Base-by-base conservation (phyloP, 2,797 vertebrate genomes). In the Botia kubotai region DNA sequence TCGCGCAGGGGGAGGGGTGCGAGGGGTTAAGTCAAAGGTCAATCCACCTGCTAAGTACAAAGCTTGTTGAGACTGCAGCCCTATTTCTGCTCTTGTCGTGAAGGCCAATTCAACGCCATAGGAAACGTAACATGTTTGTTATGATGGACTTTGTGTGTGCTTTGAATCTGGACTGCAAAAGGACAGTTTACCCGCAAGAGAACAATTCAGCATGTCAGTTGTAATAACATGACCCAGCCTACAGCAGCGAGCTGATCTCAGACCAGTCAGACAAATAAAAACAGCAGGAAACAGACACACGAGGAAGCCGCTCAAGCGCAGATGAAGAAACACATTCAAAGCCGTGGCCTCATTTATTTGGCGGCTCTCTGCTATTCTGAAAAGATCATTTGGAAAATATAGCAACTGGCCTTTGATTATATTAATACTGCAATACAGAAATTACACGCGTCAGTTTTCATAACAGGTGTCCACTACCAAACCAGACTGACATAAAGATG, bases 11-110 rank as follows among this genome's bases (percentile, higher is more conserved):
- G 80, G 83, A 67, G 36, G 46, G 66, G 52, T 23, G n/a, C 26
- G 17, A 80, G 39, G 73, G 84, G 85, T 81, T 79, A 71, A 69
- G 85, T 83, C 87, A 87, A 84, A 87, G 89, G 87, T 82, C 77
- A 8, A 86, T 89, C 83, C 87, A 90, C 89, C 89, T 90, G 89
- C 86, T 89, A 88, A 83, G 89, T 88, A 89, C 85, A 89, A 89
- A 87, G 87, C 73, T 77, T 74, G 80, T 77, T 80, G 57, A 79
- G 68, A 77, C 73, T 33, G 33, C 33, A 33, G 33, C 33, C 33
- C 33, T 68, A 74, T 72, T 81, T 81, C 67, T 57, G 33, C 82
- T 76, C 65, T 82, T 82, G 70, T 57, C 78, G 33, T 1, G 33
- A 33, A 33, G 3, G 33, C 33, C 33, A 33, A 33, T 33, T 33